A percentile compares a stretch with the other conserved stretches of the same genome.
phyloP scores from a whole-genome alignment of 2,888 invertebrate genomes.

The Tethea ocularis region DNA sequence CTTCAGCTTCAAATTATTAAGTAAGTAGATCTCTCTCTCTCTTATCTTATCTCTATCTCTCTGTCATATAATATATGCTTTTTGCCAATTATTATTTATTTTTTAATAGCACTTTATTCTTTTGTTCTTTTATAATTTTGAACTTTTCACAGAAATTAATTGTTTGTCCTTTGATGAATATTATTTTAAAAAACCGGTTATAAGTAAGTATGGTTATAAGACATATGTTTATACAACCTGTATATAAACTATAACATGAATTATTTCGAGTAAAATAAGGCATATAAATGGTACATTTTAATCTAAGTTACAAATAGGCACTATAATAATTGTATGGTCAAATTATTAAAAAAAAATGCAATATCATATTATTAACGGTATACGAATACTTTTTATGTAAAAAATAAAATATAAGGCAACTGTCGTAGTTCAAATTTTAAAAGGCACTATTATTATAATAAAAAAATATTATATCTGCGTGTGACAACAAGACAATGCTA shows the following conservation, averaged over 20 bases:
- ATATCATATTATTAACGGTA: constrained; percentile 13
- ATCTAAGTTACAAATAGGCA: constrained; percentile 43
- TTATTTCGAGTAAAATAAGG: constrained; percentile 35
- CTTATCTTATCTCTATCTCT: too few relatives aligned
- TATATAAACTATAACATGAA: neutral
- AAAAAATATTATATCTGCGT: neutral
- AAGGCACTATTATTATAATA: constrained; percentile 5
- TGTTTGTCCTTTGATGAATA: too few relatives aligned
- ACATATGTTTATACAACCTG: neutral
- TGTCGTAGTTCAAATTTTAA: neutral
- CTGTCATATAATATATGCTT: too few relatives aligned
- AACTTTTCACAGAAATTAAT: too few relatives aligned
- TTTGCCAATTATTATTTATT: too few relatives aligned
- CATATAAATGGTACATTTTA: constrained; percentile 42
- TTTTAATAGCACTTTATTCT: too few relatives aligned
- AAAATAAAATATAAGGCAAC: neutral
- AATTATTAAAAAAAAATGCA: constrained; percentile 24
- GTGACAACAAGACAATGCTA: neutral
- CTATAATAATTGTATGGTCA: constrained; percentile 39
- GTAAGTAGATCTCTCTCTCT: too few relatives aligned
- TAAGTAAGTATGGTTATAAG: neutral
- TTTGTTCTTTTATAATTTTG: too few relatives aligned
- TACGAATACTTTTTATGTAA: constrained; percentile 10
- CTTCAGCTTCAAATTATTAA: too few relatives aligned
- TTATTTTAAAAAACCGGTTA: neutral